Evolutionary conservation across 2,113 vertebrate genomes (phyloP), one percentile per base, ranked within the genome.

Genomic region (Centropus unirufus): DNA sequence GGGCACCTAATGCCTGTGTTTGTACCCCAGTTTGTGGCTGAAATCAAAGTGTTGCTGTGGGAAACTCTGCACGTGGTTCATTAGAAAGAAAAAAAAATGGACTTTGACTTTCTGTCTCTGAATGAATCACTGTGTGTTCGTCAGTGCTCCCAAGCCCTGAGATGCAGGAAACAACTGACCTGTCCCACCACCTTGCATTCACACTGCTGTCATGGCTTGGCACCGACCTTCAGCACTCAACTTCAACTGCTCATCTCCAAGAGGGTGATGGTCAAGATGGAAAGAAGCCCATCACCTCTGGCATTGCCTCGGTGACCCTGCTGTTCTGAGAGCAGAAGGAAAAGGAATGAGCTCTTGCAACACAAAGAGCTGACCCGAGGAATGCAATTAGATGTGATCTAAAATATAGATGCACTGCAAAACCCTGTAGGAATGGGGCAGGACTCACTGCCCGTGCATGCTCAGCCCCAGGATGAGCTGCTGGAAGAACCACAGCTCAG

Each of bases 11-110:
- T n/a, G 17, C 76, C 30, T 3, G 18, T 83, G 95, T 93, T 94
- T 90, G 40, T 61, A 74, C 68, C 85, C 67, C 4, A 6, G 54
- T 66, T 69, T 24, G 42, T 73, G 87, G 64, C 82, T 76, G 87
- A 73, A 88, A 94, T 91, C 93, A 90, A 95, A 96, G 90, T 9
- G 47, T 21, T 87, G 74, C 87, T 91, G 58, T 40, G 46, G 94
- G 87, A 89, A 91, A 59, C 44, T 82, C 86, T 86, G 55, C 61
- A 49, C 69, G 7, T 16, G 39, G 44, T 24, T 94, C 95, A 83
- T 95, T 94, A 89, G 81, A 75, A 89, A 67, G 26, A 13, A 2
- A 26, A 68, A 36, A 36, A 74, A 39, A 57, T 44, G 27, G 54
- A n/a, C 26, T 27, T 42, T 30, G 62, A 16, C 11, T 82, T 87